Conservation (phyloP, 2,888 invertebrate species). For the Mimumesa dahlbomi region DNA sequence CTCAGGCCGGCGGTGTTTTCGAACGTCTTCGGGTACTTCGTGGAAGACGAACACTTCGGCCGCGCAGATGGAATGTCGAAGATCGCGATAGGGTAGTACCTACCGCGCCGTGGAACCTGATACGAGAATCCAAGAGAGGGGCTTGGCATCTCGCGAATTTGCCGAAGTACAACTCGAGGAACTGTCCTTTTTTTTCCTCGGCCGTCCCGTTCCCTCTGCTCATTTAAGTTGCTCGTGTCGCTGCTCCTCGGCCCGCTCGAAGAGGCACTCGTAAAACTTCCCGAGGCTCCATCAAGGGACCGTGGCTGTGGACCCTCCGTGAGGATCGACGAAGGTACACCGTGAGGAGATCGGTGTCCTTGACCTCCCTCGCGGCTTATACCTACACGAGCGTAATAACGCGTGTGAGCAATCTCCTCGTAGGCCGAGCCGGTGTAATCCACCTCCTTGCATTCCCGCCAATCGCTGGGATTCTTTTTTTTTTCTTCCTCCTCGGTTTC, state of each 20-base stretch:
- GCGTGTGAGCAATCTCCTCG: conserved; percentile 11
- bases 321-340: conserved; percentile 27
- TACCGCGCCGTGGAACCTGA: conserved; percentile 72
- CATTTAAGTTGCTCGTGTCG: conserved; percentile 44
- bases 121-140: conserved; percentile 54
- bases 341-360: conserved; percentile 55
- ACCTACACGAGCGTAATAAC: conserved; percentile 13
- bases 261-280: conserved; percentile 61
- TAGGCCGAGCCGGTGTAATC: conserved; percentile 5
- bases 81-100: conserved; percentile 71
- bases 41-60: conserved; percentile 48
- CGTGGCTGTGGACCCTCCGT: conserved; percentile 10
- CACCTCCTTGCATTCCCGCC: conserved; percentile 16
- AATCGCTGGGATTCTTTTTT: conserved; percentile 8
- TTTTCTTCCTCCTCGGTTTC: background rate
- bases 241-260: conserved; percentile 29
- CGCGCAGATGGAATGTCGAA: conserved; percentile 72
- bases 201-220: conserved; percentile 8
- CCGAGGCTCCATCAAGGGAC: conserved; percentile 42
- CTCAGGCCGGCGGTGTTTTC: conserved; percentile 13
- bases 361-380: conserved; percentile 46
- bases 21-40: conserved; percentile 51
- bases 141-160: conserved; percentile 61
- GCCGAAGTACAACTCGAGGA: conserved; percentile 54
- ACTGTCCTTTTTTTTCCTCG: conserved; percentile 11